These are phyloP conservation scores for Jaculus jaculus DNA, from an alignment of 2,113 vertebrate genomes.

Conservation along the genomic window DNA sequence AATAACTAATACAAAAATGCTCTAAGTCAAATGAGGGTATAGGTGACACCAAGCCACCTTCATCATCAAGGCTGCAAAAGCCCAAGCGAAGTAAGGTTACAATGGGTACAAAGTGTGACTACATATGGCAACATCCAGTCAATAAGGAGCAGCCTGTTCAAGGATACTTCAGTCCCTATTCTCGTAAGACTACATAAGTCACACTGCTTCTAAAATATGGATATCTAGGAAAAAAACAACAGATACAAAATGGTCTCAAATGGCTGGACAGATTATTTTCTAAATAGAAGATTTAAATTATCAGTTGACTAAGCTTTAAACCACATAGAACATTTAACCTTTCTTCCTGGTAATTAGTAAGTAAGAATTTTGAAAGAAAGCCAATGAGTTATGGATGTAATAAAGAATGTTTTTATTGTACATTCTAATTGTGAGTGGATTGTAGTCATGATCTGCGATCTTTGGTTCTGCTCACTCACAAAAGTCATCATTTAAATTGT, in stretches of 20 bases:
- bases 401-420: conserved; percentile 8
- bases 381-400: neutral
- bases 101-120: neutral
- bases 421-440: neutral
- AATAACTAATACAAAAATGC: no score
- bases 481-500: conserved; percentile 13
- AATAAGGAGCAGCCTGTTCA: neutral
- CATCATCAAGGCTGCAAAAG: neutral
- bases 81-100: neutral
- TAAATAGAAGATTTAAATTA: neutral
- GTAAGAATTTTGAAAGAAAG: conserved; percentile 10
- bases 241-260: neutral
- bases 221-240: neutral
- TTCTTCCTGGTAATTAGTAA: conserved; percentile 35
- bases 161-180: no score
- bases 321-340: neutral
- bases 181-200: no score
- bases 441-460: neutral
- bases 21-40: neutral
- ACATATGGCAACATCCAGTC: no score
- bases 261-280: neutral
- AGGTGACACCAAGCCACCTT: neutral
- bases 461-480: neutral
- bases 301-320: neutral
- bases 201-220: neutral